A percentile compares a stretch with the other conserved stretches of the same genome.
Conservation (phyloP, 2,888 invertebrate genomes). For the Erpobdella octoculata region DNA sequence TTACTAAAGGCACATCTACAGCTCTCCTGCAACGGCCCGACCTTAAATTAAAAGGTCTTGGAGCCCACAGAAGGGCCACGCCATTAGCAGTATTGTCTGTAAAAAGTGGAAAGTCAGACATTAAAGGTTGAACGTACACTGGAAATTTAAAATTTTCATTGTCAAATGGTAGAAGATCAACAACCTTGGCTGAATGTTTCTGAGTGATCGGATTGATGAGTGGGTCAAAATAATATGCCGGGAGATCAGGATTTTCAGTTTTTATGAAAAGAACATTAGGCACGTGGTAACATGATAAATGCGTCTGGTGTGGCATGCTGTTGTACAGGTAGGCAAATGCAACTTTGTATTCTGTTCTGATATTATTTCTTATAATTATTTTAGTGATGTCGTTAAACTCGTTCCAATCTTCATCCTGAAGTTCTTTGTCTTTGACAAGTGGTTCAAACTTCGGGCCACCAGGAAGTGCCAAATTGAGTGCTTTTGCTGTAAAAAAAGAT, state of each 20-base stretch:
- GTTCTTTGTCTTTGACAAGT: constrained; percentile 90
- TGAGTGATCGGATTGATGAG: constrained; percentile 98
- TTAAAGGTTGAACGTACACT: constrained; percentile 79
- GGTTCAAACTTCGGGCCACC: constrained; percentile 99
- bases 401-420: constrained; percentile 99
- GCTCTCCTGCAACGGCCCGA: constrained; percentile 88
- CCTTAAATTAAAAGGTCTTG: constrained; percentile 90
- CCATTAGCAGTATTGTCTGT: constrained; percentile 98
- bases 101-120: constrained; percentile 89
- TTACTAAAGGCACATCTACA: constrained; percentile 91
- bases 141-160: constrained; percentile 81
- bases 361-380: constrained; percentile 95
- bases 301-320: constrained; percentile 94
- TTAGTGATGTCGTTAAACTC: constrained; percentile 99
- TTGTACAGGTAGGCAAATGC: constrained; percentile 99
- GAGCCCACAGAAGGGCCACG: constrained; percentile 91
- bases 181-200: constrained; percentile 48
- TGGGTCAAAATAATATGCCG: constrained; percentile 99
- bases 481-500: constrained; percentile 99
- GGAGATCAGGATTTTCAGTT: constrained; percentile 98
- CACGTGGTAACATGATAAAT: constrained; percentile 96
- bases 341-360: constrained; percentile 96
- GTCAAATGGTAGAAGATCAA: constrained; percentile 81
- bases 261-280: constrained; percentile 99
- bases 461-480: constrained; percentile 97